Evolutionary conservation across 1,140 invertebrate species (phyloP).

Genomic region (Drosophila ficusphila): DNA sequence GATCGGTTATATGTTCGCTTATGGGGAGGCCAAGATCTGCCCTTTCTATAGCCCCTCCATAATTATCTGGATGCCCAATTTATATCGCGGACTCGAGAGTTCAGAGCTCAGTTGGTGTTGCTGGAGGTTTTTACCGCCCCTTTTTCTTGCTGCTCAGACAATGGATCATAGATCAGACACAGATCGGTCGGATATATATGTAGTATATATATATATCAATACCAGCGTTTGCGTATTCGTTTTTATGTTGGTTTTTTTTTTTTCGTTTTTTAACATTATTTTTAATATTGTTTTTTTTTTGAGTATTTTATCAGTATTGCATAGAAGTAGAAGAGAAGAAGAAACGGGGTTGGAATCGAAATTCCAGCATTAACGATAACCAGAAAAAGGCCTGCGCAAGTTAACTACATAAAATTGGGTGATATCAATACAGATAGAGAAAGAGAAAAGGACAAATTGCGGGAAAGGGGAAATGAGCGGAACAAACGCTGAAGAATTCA

Average conservation of each 20-base stretch:
- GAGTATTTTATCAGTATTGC: slow-evolving; percentile 38
- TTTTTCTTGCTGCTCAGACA: slow-evolving; percentile 52
- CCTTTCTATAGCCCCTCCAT: neutral
- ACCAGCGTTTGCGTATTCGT: slow-evolving; percentile 1
- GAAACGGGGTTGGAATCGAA: slow-evolving; percentile 78
- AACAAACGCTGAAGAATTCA: neutral
- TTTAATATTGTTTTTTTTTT: slow-evolving; percentile 20
- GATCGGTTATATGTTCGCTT: neutral
- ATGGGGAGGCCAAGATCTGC: neutral
- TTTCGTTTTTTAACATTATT: slow-evolving; percentile 16
- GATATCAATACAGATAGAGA: slow-evolving; percentile 8
- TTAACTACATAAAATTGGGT: slow-evolving; percentile 39
- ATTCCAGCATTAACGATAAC: slow-evolving; percentile 80
- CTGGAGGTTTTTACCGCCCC: slow-evolving; percentile 47
- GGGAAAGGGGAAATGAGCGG: neutral
- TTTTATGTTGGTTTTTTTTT: slow-evolving; percentile 19
- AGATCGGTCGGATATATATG: slow-evolving; percentile 6
- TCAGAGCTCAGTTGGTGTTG: slow-evolving; percentile 33
- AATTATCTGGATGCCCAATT: slow-evolving; percentile 17
- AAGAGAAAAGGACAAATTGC: slow-evolving; percentile 7
- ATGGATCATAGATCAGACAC: slow-evolving; percentile 37
- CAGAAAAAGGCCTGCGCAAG: slow-evolving; percentile 51
- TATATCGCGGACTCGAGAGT: neutral
- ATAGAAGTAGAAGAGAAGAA: slow-evolving; percentile 81
- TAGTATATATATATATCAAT: slow-evolving; percentile 1